phyloP scores from a whole-genome alignment of 2,797 vertebrate species.

The Eulemur rubriventer region DNA sequence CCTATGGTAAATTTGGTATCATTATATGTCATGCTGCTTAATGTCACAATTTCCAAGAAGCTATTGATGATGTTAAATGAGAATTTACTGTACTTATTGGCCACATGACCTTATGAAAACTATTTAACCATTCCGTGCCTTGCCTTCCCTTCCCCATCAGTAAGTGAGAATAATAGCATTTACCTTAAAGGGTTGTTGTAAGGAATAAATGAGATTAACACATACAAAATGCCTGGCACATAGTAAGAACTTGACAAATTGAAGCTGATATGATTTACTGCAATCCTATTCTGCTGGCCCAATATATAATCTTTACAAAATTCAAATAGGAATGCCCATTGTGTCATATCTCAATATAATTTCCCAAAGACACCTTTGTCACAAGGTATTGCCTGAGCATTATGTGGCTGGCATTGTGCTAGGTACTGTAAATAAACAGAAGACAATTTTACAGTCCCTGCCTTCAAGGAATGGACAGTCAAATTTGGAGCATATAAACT shows the following conservation, averaged over 20 bases:
- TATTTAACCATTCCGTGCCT: not conserved
- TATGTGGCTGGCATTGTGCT: not conserved
- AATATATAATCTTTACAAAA: constrained; percentile 30
- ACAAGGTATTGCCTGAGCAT: not conserved
- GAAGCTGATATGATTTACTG: not conserved
- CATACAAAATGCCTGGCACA: not conserved
- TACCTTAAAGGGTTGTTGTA: not conserved
- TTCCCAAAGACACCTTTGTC: not conserved
- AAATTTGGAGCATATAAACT: constrained; percentile 34
- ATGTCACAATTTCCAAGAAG: not conserved
- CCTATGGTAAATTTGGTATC: not conserved
- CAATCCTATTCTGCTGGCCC: not conserved
- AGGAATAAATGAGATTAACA: not conserved
- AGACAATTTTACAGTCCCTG: not conserved
- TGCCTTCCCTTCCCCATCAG: constrained; percentile 19
- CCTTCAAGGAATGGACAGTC: constrained; percentile 3
- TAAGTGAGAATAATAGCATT: constrained; percentile 1
- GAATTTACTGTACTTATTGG: not conserved
- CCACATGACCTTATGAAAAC: not conserved
- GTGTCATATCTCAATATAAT: not conserved
- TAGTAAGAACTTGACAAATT: constrained; percentile 1
- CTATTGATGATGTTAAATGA: not conserved
- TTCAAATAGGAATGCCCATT: constrained; percentile 16
- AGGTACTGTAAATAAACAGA: not conserved
- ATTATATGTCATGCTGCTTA: not conserved